Conservation (phyloP, 2,113 vertebrate genomes). For the Sapajus apella region DNA sequence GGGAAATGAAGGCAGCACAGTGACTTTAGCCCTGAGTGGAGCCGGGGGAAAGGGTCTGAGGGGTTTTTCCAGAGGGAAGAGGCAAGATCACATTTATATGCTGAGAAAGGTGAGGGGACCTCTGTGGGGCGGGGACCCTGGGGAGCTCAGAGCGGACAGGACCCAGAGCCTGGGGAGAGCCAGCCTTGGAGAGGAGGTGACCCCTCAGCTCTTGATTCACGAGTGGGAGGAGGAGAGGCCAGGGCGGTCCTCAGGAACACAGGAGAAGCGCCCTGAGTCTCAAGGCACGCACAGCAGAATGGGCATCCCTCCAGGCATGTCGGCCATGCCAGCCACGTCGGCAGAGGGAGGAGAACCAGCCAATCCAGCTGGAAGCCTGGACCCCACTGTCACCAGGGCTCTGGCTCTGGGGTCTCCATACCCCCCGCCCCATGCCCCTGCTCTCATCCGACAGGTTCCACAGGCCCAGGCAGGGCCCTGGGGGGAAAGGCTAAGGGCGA, state of each 20-base stretch:
- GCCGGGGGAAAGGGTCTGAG: background rate
- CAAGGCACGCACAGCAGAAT: background rate
- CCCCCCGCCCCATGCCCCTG: background rate
- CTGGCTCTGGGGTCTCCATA: conserved; percentile 45
- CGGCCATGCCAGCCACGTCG: background rate
- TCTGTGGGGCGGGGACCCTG: background rate
- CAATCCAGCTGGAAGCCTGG: background rate
- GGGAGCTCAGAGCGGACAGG: background rate
- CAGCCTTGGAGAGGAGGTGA: background rate
- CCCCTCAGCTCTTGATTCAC: background rate
- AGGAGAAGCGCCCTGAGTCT: background rate
- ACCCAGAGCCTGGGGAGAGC: background rate
- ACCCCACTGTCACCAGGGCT: background rate
- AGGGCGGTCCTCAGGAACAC: no score
- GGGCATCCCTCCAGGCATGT: background rate
- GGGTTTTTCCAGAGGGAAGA: background rate
- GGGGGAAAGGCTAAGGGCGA: conserved; percentile 27
- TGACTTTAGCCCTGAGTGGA: background rate
- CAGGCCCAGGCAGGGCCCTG: conserved; percentile 52
- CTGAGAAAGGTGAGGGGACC: background rate
- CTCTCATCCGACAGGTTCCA: conserved; percentile 49
- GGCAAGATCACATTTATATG: background rate
- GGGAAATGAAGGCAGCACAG: background rate
- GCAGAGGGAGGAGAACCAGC: background rate
- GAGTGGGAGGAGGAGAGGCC: background rate